Base-by-base conservation (phyloP, 1,140 invertebrate genomes). In the Harlomillsia oculata region DNA sequence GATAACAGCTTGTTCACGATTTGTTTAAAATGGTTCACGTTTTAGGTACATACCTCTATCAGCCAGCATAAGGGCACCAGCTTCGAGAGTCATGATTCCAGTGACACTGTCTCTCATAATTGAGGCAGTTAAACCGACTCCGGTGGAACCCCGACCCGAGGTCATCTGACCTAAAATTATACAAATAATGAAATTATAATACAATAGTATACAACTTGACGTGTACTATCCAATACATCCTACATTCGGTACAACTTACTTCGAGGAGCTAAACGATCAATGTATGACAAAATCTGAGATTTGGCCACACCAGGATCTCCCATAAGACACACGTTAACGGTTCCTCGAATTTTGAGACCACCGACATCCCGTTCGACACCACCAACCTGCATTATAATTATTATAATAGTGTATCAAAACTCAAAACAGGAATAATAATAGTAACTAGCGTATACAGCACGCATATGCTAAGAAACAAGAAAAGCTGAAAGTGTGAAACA, bases 261-360 rank as follows among this genome's bases (percentile, higher is more conserved):
- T 68, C 96, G 81, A 4, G 89, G 80, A 0, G 94, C 89, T 36
- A 99, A 74, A 25, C 96, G 80, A 69, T 95, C 89, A 53, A 99
- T 94, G 72, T 95, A 99, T 43, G 84, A 84, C 6, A 99, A 75
- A 41, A 99, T 74, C 73, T 99, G 97, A 0, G 92, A 97, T 74
- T 99, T 99, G 8, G 97, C 97, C 25, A 99, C 96, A 67, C 97
- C 61, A 58, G 97, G 97, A 80, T 99, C 97, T 37, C 97, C 97
- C 95, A 99, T 99, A 60, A 99, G 72, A 69, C 95, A 97, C 58
- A 99, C 91, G 72, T 99, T 99, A 46, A 99, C 95, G 68, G 89
- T 96, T 23, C 93, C 82, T 71, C 81, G 71, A 57, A 84, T 83
- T 65, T 80, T 80, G 77, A 84, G 81, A 55, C 82, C 82, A 53